Percentiles rank a stretch among this genome's conserved stretches.
Conservation (phyloP, 2,113 vertebrate species). For the Ochotona curzoniae region DNA sequence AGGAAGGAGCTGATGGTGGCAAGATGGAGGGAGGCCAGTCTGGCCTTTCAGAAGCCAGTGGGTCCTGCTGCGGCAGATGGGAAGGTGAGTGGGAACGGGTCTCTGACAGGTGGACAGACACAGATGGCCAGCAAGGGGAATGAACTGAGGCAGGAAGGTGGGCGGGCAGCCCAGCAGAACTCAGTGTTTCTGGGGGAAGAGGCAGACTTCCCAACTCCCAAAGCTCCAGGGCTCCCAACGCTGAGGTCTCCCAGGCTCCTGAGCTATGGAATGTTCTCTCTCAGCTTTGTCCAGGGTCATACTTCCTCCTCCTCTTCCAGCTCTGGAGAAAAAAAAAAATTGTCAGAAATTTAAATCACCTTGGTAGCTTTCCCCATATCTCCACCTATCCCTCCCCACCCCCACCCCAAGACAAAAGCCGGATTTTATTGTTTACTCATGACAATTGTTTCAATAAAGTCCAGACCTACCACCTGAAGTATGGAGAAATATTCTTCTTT, state of each 20-base stretch:
- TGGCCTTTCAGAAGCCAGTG: background rate
- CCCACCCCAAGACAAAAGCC: background rate
- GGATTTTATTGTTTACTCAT: background rate
- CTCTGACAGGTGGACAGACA: slow-evolving; percentile 1
- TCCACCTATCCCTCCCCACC: background rate
- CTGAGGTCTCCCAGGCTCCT: background rate
- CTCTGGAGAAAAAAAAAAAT: background rate
- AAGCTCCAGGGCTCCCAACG: background rate
- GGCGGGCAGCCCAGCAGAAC: slow-evolving; percentile 1
- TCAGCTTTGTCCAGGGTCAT: background rate
- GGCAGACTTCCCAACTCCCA: fast-evolving
- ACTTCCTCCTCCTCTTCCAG: background rate
- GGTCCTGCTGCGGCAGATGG: slow-evolving; percentile 30
- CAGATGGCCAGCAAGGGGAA: background rate
- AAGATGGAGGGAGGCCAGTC: slow-evolving; percentile 24
- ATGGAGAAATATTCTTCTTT: background rate
- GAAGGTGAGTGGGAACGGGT: slow-evolving; percentile 62
- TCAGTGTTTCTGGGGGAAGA: background rate
- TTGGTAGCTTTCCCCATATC: background rate
- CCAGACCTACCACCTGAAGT: background rate
- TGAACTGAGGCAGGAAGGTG: slow-evolving; percentile 3
- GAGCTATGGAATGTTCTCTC: background rate
- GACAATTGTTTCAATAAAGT: slow-evolving; percentile 2
- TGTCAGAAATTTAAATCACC: background rate
- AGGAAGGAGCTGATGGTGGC: slow-evolving; percentile 71